Conservation (phyloP, 2,113 vertebrate genomes). For the Micronycteris hirsuta region DNA sequence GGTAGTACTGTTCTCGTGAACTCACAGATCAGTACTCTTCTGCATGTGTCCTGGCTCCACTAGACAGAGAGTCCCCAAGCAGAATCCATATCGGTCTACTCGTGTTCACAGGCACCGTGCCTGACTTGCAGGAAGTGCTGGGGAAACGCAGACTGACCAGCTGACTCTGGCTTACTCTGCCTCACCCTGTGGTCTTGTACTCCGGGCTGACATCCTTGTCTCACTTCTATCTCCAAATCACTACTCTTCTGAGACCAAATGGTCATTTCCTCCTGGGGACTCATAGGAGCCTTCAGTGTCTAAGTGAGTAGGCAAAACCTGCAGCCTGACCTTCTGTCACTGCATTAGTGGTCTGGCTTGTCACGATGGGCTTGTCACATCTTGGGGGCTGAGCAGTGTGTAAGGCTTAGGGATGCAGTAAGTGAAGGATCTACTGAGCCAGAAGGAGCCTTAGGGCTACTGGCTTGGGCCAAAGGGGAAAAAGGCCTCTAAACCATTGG, state of each 20-base stretch:
- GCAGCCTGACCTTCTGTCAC: background rate
- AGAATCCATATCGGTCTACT: rapidly evolving
- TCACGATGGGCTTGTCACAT: background rate
- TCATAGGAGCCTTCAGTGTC: background rate
- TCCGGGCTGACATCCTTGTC: background rate
- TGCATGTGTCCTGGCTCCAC: background rate
- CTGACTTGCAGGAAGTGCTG: background rate
- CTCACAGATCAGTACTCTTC: background rate
- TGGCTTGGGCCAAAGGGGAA: background rate
- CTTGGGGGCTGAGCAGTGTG: background rate
- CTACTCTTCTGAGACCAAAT: background rate
- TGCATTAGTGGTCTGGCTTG: background rate
- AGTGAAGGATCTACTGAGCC: background rate
- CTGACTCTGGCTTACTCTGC: background rate
- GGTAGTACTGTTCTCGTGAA: background rate
- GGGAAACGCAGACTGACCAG: background rate
- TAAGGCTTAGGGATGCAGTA: no score
- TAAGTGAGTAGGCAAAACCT: background rate
- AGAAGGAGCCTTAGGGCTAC: background rate
- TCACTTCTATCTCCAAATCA: background rate
- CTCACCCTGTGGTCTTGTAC: background rate
- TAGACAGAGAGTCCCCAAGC: background rate
- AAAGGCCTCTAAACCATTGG: background rate
- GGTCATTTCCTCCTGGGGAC: background rate
- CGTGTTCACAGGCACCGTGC: background rate